Conservation (phyloP, 2,113 vertebrate genomes). For the Mugil cephalus region DNA sequence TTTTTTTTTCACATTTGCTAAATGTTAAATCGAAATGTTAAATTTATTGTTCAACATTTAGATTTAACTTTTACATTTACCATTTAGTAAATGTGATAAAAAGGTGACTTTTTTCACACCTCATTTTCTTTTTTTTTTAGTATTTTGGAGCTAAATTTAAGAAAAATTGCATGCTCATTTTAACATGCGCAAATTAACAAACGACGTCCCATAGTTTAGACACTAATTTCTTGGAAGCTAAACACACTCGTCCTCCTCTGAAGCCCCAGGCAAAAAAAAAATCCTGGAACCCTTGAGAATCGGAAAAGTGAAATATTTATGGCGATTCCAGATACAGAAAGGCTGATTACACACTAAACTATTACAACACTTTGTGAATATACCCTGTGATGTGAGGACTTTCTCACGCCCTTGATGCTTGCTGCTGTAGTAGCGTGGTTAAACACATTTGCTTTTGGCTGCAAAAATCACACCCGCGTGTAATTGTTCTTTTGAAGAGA, state of each 20-base stretch:
- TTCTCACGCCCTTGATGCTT: conserved; percentile 1
- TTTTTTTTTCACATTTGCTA: too few species aligned
- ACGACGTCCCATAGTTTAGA: background rate
- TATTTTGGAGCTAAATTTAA: too few species aligned
- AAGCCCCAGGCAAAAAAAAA: background rate
- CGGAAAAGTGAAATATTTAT: conserved; percentile 4
- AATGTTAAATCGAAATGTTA: too few species aligned
- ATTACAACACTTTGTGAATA: background rate
- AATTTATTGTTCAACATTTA: too few species aligned
- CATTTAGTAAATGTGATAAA: too few species aligned
- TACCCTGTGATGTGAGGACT: conserved; percentile 3
- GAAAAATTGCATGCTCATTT: too few species aligned
- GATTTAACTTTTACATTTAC: too few species aligned
- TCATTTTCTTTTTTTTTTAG: too few species aligned
- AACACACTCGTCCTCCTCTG: background rate
- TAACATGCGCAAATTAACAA: too few species aligned
- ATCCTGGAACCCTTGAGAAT: background rate
- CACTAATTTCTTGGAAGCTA: background rate
- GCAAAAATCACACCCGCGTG: background rate
- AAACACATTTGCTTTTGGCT: conserved; percentile 11
- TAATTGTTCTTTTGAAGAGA: conserved; percentile 2
- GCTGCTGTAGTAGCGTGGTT: background rate
- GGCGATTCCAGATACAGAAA: conserved; percentile 26
- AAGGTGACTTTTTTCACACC: too few species aligned
- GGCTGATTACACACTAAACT: conserved; percentile 21